Base-by-base conservation (phyloP, 2,113 vertebrate species). In the Prietella phreatophila region DNA sequence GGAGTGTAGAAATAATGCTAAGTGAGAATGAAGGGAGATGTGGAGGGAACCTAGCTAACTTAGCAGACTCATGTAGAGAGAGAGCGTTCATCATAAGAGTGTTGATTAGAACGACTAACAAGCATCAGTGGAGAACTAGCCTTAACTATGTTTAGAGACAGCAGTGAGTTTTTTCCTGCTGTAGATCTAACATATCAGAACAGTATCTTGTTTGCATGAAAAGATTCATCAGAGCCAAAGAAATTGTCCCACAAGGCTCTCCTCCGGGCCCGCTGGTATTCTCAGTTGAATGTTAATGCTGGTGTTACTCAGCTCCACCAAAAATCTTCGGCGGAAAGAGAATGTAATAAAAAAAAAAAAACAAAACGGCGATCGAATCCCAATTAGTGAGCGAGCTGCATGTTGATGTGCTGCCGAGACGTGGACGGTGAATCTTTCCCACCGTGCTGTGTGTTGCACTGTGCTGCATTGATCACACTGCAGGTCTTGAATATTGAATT, bases 401-500 rank as follows among this genome's bases (percentile, higher is more conserved):
- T 36, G 13, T 36, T 39, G 81, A 8, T 36, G 55, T 81, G 11
- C 5, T 55, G 13, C 33, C 7, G 58, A 42, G 22, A 42, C 2
- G 20, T 61, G 58, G 42, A 27, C 42, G 30, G 56, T n/a, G 36
- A 82, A 63, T 63, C 13, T 0, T 83, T 83, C 39, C 36, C 82
- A 63, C 2, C 33, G 25, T 61, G 82, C 58, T 63, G 82, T 83
- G 58, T 47, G 82, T 14, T 63, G 36, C 13, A 71, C 61, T 53
- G 11, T 47, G 82, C 82, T 50, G 82, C 82, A 67, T 50, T 84
- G 82, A 84, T 84, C 82, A 84, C 60, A 84, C 61, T 84, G 61
- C 82, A 67, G 82, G 39, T 84, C 36, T 30, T 83, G 82, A 84
- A 53, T 84, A 84, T 67, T 67, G 39, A 84, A 84, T 50, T 30